A percentile compares a stretch with the other conserved stretches of the same genome.
These are phyloP conservation scores for Malachius bipustulatus DNA, from an alignment of 2,888 invertebrate species.

Conservation along the genomic window DNA sequence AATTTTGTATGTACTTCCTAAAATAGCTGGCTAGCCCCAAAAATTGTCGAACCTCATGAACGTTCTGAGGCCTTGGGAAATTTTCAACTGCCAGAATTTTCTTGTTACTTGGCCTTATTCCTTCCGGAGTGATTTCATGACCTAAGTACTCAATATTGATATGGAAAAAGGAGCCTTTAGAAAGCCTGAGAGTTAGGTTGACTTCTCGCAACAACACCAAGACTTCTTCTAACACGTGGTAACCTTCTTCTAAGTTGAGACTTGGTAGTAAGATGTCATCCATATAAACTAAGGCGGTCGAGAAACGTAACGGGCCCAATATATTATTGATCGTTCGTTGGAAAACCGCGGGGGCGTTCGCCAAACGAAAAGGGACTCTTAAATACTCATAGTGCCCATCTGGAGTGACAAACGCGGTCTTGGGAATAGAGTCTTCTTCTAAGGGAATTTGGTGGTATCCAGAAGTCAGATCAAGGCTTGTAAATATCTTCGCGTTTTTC, in stretches of 20 bases:
- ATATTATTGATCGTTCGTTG: no score
- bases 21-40: constrained; percentile 23
- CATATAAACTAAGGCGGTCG: constrained; percentile 14
- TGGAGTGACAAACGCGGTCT: no score
- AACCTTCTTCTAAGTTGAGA: constrained; percentile 12
- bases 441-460: constrained; percentile 14
- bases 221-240: constrained; percentile 9
- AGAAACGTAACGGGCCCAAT: constrained; percentile 10
- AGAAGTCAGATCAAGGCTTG: constrained; percentile 8
- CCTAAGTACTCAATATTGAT: constrained; percentile 15
- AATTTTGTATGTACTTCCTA: no score
- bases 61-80: constrained; percentile 22
- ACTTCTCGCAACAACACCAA: constrained; percentile 6
- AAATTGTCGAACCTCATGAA: constrained; percentile 21
- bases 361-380: constrained; percentile 15
- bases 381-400: constrained; percentile 14
- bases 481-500: constrained; percentile 4
- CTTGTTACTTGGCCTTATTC: constrained; percentile 12
- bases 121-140: constrained; percentile 12
- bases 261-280: constrained; percentile 18
- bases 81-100: constrained; percentile 22
- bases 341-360: no score
- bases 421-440: no score
- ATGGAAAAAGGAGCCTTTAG: constrained; percentile 13
- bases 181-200: constrained; percentile 12